These are phyloP conservation scores for Pituophis catenifer DNA, from an alignment of 2,113 vertebrate species.

Conservation along the genomic window DNA sequence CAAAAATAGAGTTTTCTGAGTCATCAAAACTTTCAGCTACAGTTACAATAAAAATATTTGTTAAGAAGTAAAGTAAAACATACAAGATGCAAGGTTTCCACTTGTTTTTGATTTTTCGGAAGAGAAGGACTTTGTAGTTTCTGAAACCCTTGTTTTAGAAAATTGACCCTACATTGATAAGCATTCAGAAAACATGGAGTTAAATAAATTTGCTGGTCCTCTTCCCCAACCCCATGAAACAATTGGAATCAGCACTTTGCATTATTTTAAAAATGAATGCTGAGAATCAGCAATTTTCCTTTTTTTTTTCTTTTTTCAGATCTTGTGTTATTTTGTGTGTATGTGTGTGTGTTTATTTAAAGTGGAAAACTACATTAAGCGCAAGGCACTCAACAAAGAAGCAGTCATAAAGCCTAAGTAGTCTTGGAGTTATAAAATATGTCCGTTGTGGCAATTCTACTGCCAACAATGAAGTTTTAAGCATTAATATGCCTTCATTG, in stretches of 20 bases:
- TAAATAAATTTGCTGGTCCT: constrained; percentile 70
- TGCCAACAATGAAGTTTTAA: constrained; percentile 84
- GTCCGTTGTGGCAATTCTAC: constrained; percentile 83
- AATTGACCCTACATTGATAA: neutral
- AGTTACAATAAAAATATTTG: neutral
- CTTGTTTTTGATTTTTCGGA: neutral
- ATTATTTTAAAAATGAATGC: constrained; percentile 81
- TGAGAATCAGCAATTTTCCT: constrained; percentile 79
- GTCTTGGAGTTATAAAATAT: constrained; percentile 85
- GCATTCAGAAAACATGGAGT: constrained; percentile 72
- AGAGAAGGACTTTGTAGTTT: neutral
- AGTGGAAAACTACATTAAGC: constrained; percentile 83
- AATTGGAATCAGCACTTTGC: constrained; percentile 82
- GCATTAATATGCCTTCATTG: constrained; percentile 89
- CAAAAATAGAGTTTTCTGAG: neutral
- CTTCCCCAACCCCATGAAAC: constrained; percentile 61
- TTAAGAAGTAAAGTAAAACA: neutral
- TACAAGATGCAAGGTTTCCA: fast-evolving
- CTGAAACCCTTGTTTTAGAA: neutral
- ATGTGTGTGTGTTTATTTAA: constrained; percentile 73
- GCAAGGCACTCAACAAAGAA: constrained; percentile 79
- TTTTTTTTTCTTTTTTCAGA: constrained; percentile 6
- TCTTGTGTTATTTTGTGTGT: constrained; percentile 64
- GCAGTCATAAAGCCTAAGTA: constrained; percentile 82
- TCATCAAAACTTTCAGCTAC: constrained; percentile 1